Base-by-base conservation (phyloP, 2,113 vertebrate genomes). In the Argyrosomus japonicus region DNA sequence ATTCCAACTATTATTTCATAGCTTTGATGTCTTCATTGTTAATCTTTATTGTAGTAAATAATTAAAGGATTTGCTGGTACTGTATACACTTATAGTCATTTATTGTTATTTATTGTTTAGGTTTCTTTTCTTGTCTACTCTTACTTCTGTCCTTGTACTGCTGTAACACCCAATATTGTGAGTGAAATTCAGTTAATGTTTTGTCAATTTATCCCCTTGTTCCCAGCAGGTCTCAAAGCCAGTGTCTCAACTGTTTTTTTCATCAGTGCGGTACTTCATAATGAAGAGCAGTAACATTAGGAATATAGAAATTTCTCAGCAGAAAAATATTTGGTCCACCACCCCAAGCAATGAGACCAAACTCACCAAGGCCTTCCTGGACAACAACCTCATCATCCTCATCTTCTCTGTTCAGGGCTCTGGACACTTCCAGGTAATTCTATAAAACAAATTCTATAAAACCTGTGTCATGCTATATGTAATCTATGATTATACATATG, bases 381-480 rank as follows among this genome's bases (percentile, higher is more conserved):
- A 96, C 57, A 96, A 95, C 87, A 93, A 75, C 27, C 7, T 79
- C 10, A 93, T 99, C 87, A 96, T 97, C 86, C 96, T 99, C 72
- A 85, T 99, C 84, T 99, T 99, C 96, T 98, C 97, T 82, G 97
- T 98, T 82, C 97, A 98, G 90, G 97, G 97, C 12, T 99, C 97
- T 25, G 96, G 97, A 81, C 95, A 96, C 89, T 99, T 99, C 83
- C 98, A 99, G 97, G 97, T 99, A 77, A 25, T 19, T 63, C 18
- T 21, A 9, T 32, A 32, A 18, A 60, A 32, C 17, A 14, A 11
- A 17, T 3, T 13, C 6, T 47, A 7, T 3, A 45, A 27, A 23
- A 23, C 25, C 25, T 57, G 18, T 15, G 36, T 50, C 23, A 48
- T 53, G 4, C 50, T 23, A 3, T 27, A 60, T 45, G 36, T 27